Percentiles rank a stretch among this genome's conserved stretches.
Conservation (phyloP, 2,113 vertebrate species). For the Gasterosteus nipponicus region DNA sequence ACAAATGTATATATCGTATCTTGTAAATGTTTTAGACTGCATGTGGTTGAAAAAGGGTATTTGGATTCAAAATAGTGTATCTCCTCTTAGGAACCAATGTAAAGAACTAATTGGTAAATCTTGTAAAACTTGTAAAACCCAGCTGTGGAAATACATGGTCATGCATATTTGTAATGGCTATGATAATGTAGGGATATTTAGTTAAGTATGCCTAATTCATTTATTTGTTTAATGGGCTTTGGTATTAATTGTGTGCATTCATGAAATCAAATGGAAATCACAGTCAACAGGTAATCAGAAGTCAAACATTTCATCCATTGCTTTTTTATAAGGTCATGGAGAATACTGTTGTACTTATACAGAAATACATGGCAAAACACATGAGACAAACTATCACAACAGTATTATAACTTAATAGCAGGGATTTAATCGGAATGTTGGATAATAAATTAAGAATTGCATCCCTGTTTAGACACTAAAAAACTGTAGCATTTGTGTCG, state of each 20-base stretch:
- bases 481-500: constrained; percentile 39
- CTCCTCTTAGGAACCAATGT: constrained; percentile 41
- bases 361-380: constrained; percentile 31
- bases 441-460: constrained; percentile 19
- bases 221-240: constrained; percentile 29
- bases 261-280: constrained; percentile 21
- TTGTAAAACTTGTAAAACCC: constrained; percentile 5
- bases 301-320: constrained; percentile 21
- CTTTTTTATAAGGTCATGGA: constrained; percentile 19
- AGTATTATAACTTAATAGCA: constrained; percentile 67
- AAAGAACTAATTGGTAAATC: constrained; percentile 40
- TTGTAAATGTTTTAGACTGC: constrained; percentile 70
- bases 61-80: constrained; percentile 43
- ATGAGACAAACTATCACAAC: constrained; percentile 39
- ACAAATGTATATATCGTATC: constrained; percentile 71
- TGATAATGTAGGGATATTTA: not conserved
- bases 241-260: constrained; percentile 42
- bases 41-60: constrained; percentile 52
- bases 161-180: constrained; percentile 35
- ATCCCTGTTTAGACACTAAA: constrained; percentile 40
- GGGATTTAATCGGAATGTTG: constrained; percentile 44
- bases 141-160: constrained; percentile 15
- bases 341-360: constrained; percentile 39
- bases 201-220: constrained; percentile 13
- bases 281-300: constrained; percentile 28